Base-by-base conservation (phyloP, 2,888 invertebrate genomes). In the Arge pagana region DNA sequence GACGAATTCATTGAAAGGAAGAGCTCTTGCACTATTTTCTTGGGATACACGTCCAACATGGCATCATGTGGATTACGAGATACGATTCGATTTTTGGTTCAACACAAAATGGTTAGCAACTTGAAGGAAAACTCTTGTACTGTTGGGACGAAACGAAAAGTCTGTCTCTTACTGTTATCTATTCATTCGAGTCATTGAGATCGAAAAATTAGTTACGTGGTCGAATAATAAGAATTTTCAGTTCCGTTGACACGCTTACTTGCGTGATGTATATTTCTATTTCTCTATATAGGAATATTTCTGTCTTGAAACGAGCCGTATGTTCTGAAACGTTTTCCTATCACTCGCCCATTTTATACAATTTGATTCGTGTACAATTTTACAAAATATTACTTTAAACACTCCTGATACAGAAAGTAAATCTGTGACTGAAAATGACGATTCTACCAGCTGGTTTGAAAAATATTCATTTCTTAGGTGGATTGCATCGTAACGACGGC, bases 401-500 rank as follows among this genome's bases (percentile, higher is more conserved):
- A 16, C 35, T 23, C 4, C 31, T 49, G 15, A 56, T 37, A 16
- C 19, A 31, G 45, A 3, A 33, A 2, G 7, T 21, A 19, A 21
- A 42, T 16, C 23, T 3, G 8, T n/a, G 33, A 24, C 36, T 39
- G 41, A n/a, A 26, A 16, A 48, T 31, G 5, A 16, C 40, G 13
- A 43, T 10, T 45, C 8, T 55, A 5, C 45, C 31, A 21, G 36
- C 21, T 26, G 21, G 31, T 13, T n/a, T n/a, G n/a, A n/a, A n/a
- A n/a, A n/a, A n/a, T n/a, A n/a, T n/a, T n/a, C n/a, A n/a, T 28
- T 21, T 26, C 19, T 48, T 67, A 88, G 84, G 85, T 99, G 24
- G 99, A 99, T 77, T 96, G 96, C 70, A 83, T 99, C 58, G 98
- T 99, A 1, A 93, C 98, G 0, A 95, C 96, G 8, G 99, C 98